phyloP scores from a whole-genome alignment of 30 jellyfish, hydroid and myxozoan species.

The Catostylus mosaicus region DNA sequence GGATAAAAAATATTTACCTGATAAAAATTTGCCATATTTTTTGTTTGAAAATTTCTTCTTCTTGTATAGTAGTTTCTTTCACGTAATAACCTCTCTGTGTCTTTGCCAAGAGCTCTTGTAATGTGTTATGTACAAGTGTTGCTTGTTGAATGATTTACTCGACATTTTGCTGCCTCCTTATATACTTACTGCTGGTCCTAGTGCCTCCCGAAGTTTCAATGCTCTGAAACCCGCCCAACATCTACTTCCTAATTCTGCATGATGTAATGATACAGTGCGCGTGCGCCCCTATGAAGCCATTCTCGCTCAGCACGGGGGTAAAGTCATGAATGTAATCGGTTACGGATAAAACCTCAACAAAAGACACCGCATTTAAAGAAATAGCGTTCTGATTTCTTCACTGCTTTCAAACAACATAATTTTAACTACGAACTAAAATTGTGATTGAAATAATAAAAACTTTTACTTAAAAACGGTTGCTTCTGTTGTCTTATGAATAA shows the following conservation, averaged over 20 bases:
- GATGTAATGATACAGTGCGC: slow-evolving; percentile 25
- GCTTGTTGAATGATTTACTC: background rate
- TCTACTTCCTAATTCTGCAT: slow-evolving; percentile 30
- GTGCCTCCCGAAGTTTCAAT: background rate
- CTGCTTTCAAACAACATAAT: too few species aligned
- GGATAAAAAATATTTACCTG: background rate
- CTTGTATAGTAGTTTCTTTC: background rate
- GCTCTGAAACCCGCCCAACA: slow-evolving; percentile 11
- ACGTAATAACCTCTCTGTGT: background rate
- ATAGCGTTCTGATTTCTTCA: too few species aligned
- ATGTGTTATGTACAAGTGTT: background rate
- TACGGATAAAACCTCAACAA: too few species aligned
- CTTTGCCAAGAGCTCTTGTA: background rate
- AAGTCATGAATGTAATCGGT: too few species aligned
- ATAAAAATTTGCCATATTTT: background rate
- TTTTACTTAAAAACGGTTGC: too few species aligned
- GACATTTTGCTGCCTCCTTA: background rate
- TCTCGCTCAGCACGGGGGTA: background rate
- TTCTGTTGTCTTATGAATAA: too few species aligned
- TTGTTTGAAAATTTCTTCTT: background rate
- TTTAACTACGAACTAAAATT: too few species aligned
- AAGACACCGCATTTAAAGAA: too few species aligned
- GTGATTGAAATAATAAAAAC: too few species aligned
- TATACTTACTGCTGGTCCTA: background rate
- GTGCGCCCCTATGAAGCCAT: slow-evolving; percentile 13